phyloP scores from a whole-genome alignment of 2,113 vertebrate species.

The Beaufortia kweichowensis region DNA sequence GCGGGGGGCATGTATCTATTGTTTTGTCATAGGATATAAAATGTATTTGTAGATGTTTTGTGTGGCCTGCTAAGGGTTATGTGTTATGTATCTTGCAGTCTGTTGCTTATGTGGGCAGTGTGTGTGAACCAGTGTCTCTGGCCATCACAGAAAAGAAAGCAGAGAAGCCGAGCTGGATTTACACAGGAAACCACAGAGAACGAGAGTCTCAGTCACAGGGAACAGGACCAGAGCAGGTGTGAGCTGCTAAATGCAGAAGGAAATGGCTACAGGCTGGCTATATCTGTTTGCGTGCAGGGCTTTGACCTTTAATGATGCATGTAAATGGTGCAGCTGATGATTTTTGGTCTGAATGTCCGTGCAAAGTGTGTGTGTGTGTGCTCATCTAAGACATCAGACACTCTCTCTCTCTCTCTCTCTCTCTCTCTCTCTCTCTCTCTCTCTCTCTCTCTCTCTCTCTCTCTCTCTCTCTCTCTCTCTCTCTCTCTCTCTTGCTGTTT shows the following conservation, averaged over 20 bases:
- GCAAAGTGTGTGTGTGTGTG: background rate
- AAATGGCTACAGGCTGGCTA: background rate
- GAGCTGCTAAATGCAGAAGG: constrained; percentile 20
- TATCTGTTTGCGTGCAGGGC: constrained; percentile 17
- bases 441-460: too few species aligned
- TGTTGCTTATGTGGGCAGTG: constrained; percentile 19
- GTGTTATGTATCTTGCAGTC: background rate
- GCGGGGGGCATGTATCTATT: background rate
- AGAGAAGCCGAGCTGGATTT: constrained; percentile 5
- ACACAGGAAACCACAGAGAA: constrained; percentile 52
- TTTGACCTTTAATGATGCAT: constrained; percentile 40
- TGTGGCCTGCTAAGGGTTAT: background rate
- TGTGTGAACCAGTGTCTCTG: background rate
- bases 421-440: too few species aligned
- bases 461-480: too few species aligned
- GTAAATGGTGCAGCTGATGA: constrained; percentile 35
- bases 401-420: too few species aligned
- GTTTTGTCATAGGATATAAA: too few species aligned
- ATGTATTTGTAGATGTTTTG: background rate
- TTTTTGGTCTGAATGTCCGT: background rate
- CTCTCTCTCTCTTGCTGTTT: too few species aligned
- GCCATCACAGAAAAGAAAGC: background rate
- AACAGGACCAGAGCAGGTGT: constrained; percentile 38
- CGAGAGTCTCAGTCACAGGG: constrained; percentile 27
- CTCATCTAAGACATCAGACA: too few species aligned